Evolutionary conservation across 2,113 vertebrate species (phyloP).

Genomic region (Laterallus jamaicensis): DNA sequence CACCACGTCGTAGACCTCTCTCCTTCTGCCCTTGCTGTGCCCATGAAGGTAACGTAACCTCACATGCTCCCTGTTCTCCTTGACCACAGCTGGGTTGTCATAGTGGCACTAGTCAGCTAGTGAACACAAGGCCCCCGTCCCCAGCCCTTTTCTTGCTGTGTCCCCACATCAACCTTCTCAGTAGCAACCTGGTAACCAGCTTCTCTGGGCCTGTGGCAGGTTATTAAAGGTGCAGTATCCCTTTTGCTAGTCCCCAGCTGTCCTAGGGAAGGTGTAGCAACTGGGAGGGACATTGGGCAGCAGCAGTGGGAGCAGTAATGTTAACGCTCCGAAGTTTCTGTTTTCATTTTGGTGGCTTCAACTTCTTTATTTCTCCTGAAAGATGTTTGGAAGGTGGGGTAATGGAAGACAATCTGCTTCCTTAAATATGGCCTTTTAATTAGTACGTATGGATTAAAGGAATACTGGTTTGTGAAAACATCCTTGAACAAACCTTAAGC

Average conservation of each 20-base stretch:
- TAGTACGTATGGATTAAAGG: slow-evolving; percentile 54
- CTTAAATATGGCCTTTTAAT: neutral
- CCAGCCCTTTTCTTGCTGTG: slow-evolving; percentile 24
- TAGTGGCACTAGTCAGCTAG: slow-evolving; percentile 59
- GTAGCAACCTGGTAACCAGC: slow-evolving; percentile 37
- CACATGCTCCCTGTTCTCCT: slow-evolving; percentile 34
- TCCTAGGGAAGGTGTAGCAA: neutral
- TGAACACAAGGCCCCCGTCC: neutral
- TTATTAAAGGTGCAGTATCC: slow-evolving; percentile 75
- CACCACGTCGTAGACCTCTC: slow-evolving; percentile 95
- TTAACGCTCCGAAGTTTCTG: neutral
- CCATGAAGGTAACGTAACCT: slow-evolving; percentile 97
- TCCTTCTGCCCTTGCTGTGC: slow-evolving; percentile 99
- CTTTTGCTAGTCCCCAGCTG: slow-evolving; percentile 55
- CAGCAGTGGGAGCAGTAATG: neutral
- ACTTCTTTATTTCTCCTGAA: neutral
- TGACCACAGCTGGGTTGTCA: slow-evolving; percentile 73
- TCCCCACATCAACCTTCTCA: neutral
- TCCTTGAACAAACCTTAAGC: slow-evolving; percentile 3
- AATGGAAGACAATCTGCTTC: neutral
- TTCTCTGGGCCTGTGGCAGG: slow-evolving; percentile 55
- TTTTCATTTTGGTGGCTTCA: slow-evolving; percentile 10
- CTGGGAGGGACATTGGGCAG: slow-evolving; percentile 12
- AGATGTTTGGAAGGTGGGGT: neutral
- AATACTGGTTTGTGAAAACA: slow-evolving; percentile 67